A percentile compares a stretch with the other conserved stretches of the same genome.
Evolutionary conservation across 2,113 vertebrate species (phyloP).

Genomic region (Synchiropus splendidus): DNA sequence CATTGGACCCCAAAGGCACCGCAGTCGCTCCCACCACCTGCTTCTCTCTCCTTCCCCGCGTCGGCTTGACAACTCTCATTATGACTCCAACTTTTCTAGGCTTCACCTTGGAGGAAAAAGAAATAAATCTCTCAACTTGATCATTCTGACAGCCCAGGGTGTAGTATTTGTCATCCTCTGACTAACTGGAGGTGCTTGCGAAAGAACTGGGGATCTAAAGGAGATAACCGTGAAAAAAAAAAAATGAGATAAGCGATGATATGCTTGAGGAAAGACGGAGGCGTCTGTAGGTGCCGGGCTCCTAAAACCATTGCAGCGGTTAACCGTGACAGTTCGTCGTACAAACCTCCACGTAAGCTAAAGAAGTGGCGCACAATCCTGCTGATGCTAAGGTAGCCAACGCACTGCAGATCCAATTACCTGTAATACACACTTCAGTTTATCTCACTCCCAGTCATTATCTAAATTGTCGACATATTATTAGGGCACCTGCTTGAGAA

Average conservation of each 20-base stretch:
- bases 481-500: constrained; percentile 71
- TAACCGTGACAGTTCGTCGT: constrained; percentile 43
- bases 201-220: constrained; percentile 5
- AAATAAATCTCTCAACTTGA: constrained; percentile 42
- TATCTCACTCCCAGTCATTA: constrained; percentile 97
- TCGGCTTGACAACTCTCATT: constrained; percentile 61
- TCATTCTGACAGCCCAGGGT: constrained; percentile 49
- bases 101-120: constrained; percentile 33
- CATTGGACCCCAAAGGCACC: constrained; percentile 34
- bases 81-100: constrained; percentile 50
- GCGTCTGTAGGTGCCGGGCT: too few species aligned
- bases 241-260: too few species aligned
- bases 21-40: constrained; percentile 21
- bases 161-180: constrained; percentile 50
- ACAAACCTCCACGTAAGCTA: constrained; percentile 26
- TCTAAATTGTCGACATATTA: constrained; percentile 98
- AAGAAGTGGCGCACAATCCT: constrained; percentile 22
- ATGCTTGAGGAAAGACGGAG: not conserved
- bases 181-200: constrained; percentile 51
- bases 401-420: constrained; percentile 86
- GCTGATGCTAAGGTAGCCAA: constrained; percentile 60
- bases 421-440: constrained; percentile 94
- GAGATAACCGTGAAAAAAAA: too few species aligned
- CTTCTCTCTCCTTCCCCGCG: constrained; percentile 33
- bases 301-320: constrained; percentile 20